Base-by-base conservation (phyloP, 2,888 invertebrate genomes). In the Lycaena phlaeas region DNA sequence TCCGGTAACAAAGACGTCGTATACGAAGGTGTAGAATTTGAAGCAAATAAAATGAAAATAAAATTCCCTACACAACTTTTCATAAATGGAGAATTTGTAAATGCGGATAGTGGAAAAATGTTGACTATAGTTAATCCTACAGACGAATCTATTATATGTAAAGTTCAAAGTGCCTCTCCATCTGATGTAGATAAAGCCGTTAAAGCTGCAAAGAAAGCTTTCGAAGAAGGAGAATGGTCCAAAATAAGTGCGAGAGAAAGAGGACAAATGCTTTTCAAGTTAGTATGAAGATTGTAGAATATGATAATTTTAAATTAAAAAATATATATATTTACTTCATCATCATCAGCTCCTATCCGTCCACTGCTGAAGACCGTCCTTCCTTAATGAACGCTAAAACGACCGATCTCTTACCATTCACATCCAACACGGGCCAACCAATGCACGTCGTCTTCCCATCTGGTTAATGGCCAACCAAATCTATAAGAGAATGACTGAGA, bases 211-310 rank as follows among this genome's bases (percentile, higher is more conserved):
- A 90, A 95, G 59, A 90, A 87, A 44, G 96, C 97, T 0, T 97
- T 96, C 64, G 90, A 93, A 42, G 86, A 88, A 22, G 96, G 97
- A 1, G 91, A 95, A 58, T 98, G 98, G 98, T 89, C 92, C n/a
- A 93, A 93, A 68, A 94, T 98, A 64, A 96, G 95, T 60, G 92
- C 97, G 0, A 86, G 98, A 52, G 97, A 98, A 57, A 86, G 98
- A 14, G 97, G 96, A 2, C 86, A 89, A 44, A 64, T 97, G 1
- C 81, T 98, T 66, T 92, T 89, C 76, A 93, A 87, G 92, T 93
- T 70, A 78, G 76, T 70, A 37, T 15, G 7, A n/a, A n/a, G n/a
- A n/a, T n/a, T n/a, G n/a, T n/a, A n/a, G n/a, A n/a, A n/a, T n/a
- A n/a, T n/a, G n/a, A n/a, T n/a, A n/a, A n/a, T n/a, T n/a, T n/a